Evolutionary conservation across 64 coral and sea anemone genomes (phyloP).

Genomic region (Stichodactyla mertensii): DNA sequence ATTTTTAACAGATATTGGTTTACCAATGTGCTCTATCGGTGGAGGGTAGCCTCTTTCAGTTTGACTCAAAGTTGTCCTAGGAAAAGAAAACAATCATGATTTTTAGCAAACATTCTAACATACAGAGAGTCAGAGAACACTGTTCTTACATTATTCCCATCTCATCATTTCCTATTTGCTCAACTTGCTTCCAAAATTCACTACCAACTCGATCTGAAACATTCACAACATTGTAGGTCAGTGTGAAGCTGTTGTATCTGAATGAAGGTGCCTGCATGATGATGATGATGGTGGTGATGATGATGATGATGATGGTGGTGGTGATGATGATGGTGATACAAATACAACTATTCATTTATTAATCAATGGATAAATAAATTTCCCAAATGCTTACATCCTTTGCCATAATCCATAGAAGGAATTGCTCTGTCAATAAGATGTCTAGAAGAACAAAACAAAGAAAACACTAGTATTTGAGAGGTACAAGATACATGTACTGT

Average conservation of each 20-base stretch:
- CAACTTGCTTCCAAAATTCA: constrained; percentile 97
- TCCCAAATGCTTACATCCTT: constrained; percentile 82
- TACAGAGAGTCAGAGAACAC: not conserved
- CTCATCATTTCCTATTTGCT: constrained; percentile 87
- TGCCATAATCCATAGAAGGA: constrained; percentile 88
- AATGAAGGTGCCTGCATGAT: not conserved
- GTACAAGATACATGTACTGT: too few species aligned
- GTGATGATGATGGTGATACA: not conserved
- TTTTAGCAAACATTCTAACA: not conserved
- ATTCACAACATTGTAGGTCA: not conserved
- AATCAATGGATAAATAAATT: too few species aligned
- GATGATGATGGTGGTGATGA: not conserved
- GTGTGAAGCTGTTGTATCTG: too few species aligned
- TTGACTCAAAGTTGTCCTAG: constrained; percentile 82
- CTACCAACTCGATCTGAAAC: constrained; percentile 92
- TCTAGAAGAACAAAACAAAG: constrained; percentile 40
- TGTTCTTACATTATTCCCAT: constrained; percentile 67
- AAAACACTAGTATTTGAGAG: not conserved
- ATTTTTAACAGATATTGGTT: constrained; percentile 79
- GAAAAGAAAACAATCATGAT: not conserved
- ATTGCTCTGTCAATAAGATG: constrained; percentile 89
- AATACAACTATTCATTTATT: not conserved
- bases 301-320: not conserved
- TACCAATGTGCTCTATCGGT: constrained; percentile 84
- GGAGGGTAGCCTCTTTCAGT: constrained; percentile 95